Percentiles rank a stretch among this genome's conserved stretches.
These are phyloP conservation scores for Andrena marginata DNA, from an alignment of 2,888 invertebrate species.

Conservation along the genomic window DNA sequence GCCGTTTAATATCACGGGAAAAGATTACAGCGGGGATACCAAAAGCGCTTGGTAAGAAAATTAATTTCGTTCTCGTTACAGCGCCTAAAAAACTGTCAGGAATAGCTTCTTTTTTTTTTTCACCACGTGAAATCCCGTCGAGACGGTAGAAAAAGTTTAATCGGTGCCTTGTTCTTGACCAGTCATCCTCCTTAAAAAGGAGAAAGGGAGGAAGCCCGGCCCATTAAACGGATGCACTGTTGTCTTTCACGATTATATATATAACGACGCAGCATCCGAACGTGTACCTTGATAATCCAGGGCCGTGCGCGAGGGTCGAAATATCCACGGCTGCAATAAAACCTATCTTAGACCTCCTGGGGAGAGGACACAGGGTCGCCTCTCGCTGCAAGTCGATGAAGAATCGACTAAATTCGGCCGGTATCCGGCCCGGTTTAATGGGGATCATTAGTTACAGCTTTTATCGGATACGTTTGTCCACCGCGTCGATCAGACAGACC, in stretches of 20 bases:
- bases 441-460: conserved; percentile 58
- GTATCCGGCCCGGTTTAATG: conserved; percentile 57
- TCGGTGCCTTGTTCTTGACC: conserved; percentile 56
- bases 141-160: conserved; percentile 51
- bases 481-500: conserved; percentile 19
- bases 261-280: conserved; percentile 15
- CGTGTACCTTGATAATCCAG: conserved; percentile 50
- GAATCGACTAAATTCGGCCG: conserved; percentile 58
- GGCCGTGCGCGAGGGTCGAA: conserved; percentile 30
- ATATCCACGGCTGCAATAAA: conserved; percentile 61
- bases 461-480: conserved; percentile 48
- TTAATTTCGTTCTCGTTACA: conserved; percentile 47
- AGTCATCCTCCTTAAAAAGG: conserved; percentile 57
- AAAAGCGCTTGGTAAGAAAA: conserved; percentile 50
- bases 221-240: conserved; percentile 64
- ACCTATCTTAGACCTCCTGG: conserved; percentile 67
- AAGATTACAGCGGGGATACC: not conserved
- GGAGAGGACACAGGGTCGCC: conserved; percentile 55
- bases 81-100: not conserved
- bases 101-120: conserved; percentile 16
- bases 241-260: conserved; percentile 57
- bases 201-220: conserved; percentile 18
- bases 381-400: conserved; percentile 55
- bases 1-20: not conserved
- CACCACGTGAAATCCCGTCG: conserved; percentile 20